Evolutionary conservation across 2,797 vertebrate species (phyloP).

Genomic region (Prionace glauca): DNA sequence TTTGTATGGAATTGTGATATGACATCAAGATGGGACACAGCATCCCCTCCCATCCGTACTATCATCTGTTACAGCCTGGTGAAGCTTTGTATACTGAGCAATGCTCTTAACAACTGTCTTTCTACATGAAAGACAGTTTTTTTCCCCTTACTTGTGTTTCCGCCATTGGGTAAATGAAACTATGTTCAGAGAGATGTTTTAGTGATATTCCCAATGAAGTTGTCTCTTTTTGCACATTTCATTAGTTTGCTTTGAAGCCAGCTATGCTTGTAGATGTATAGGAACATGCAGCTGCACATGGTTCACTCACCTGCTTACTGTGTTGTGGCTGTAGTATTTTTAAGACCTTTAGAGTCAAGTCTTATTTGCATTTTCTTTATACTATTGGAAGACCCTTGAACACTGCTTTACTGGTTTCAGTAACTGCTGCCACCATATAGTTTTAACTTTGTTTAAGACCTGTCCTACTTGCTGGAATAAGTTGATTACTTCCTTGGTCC

Average conservation of each 20-base stretch:
- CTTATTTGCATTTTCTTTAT: not conserved
- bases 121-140: not conserved
- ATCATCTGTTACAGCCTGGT: not conserved
- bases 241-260: not conserved
- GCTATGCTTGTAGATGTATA: not conserved
- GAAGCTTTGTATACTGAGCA: not conserved
- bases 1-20: not conserved
- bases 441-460: not conserved
- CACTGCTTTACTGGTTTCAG: not conserved
- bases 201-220: not conserved
- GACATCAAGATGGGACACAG: not conserved
- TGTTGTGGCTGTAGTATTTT: not conserved
- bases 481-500: not conserved
- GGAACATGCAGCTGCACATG: not conserved
- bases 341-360: not conserved
- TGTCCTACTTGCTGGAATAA: not conserved
- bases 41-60: too few species aligned
- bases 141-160: not conserved
- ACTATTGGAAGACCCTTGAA: not conserved
- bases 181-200: not conserved
- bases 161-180: not conserved
- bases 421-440: not conserved
- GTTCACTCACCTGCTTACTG: not conserved
- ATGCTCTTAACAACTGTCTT: not conserved
- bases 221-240: not conserved